A percentile compares a stretch with the other conserved stretches of the same genome.
Conservation (phyloP, 2,888 invertebrate species). For the Cataglyphis rosenhaueri region DNA sequence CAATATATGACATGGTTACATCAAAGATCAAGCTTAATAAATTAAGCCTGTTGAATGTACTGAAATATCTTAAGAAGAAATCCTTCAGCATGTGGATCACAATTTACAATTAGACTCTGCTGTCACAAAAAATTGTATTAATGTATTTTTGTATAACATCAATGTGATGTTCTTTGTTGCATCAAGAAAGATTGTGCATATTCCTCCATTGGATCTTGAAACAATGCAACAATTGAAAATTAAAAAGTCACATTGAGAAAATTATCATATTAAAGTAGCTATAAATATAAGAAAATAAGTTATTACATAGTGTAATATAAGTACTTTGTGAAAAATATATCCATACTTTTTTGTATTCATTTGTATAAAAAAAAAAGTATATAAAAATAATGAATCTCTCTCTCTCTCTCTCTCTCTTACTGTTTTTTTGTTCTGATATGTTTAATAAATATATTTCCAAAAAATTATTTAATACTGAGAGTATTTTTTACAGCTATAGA, state of each 20-base stretch:
- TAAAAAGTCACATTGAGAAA: conserved; percentile 79
- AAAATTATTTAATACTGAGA: neutral
- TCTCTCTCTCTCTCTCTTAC: neutral
- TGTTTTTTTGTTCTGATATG: neutral
- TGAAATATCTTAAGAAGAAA: conserved; percentile 89
- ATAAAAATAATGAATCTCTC: neutral
- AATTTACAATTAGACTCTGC: conserved; percentile 88
- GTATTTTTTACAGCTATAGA: neutral
- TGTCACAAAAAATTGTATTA: conserved; percentile 87
- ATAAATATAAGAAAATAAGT: neutral
- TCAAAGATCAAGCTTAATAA: conserved; percentile 86
- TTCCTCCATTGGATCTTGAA: conserved; percentile 84
- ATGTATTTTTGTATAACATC: conserved; percentile 89
- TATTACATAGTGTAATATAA: conserved; percentile 10
- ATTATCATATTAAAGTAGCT: conserved; percentile 70
- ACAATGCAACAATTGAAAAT: conserved; percentile 79
- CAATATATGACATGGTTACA: conserved; percentile 75
- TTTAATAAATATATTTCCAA: neutral
- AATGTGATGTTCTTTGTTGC: conserved; percentile 88
- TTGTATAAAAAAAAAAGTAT: neutral
- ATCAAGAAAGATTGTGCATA: conserved; percentile 85
- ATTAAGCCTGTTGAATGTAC: conserved; percentile 86
- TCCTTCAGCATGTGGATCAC: conserved; percentile 89
- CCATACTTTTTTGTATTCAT: conserved; percentile 13
- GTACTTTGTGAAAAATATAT: neutral